Percentiles rank a stretch among this genome's conserved stretches.
Evolutionary conservation across 2,113 vertebrate species (phyloP).

Genomic region (Danionella cerebrum): DNA sequence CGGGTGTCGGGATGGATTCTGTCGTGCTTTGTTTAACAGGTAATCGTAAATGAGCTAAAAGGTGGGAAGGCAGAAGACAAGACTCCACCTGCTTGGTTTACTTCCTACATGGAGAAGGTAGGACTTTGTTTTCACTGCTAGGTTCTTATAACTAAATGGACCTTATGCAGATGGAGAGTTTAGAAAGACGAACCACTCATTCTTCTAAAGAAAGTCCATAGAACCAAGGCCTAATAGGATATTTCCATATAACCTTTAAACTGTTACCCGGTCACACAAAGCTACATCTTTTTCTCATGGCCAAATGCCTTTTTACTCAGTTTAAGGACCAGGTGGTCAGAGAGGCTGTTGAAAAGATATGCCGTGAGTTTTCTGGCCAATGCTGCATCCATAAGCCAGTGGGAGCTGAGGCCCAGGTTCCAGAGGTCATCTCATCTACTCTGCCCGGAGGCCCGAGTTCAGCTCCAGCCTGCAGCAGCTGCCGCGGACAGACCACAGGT

Average conservation of each 20-base stretch:
- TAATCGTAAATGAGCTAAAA: constrained; percentile 62
- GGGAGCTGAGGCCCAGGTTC: constrained; percentile 47
- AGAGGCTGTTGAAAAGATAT: constrained; percentile 90
- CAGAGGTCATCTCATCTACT: constrained; percentile 52
- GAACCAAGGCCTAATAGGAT: too few species aligned
- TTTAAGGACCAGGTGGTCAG: constrained; percentile 93
- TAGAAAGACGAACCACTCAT: too few species aligned
- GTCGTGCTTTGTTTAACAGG: constrained; percentile 35
- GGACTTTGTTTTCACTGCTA: background rate
- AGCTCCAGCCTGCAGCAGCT: constrained; percentile 79
- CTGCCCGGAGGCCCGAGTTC: constrained; percentile 65
- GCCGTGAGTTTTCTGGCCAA: constrained; percentile 82
- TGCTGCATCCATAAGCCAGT: constrained; percentile 69
- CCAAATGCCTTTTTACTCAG: constrained; percentile 51
- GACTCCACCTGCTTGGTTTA: constrained; percentile 92
- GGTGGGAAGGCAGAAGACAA: constrained; percentile 67
- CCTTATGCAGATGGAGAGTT: too few species aligned
- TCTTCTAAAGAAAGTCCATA: too few species aligned
- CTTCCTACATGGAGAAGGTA: constrained; percentile 88
- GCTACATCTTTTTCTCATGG: too few species aligned
- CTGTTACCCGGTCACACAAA: too few species aligned
- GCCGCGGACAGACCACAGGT: constrained; percentile 75
- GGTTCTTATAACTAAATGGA: too few species aligned
- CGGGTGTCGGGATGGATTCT: too few species aligned
- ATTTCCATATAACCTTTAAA: too few species aligned